Evolutionary conservation across 2,888 invertebrate species (phyloP), one percentile per base, ranked within the genome.

Genomic region (Leucoma salicis): DNA sequence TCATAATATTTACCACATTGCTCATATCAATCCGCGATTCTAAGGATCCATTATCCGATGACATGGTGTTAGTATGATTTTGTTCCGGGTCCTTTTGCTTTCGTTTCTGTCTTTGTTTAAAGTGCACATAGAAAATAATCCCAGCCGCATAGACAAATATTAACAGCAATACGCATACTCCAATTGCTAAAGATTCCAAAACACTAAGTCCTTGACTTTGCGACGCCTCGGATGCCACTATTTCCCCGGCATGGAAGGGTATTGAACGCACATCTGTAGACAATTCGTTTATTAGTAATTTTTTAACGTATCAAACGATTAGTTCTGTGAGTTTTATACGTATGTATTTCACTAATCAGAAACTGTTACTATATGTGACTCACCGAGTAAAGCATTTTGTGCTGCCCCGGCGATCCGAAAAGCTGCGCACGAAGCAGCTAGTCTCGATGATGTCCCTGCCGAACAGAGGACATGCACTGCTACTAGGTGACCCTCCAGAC

Each of bases 101-200:
- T 48, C 91, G 92, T 38, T 92, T 91, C 65, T 92, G 94, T 51
- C 93, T 92, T 63, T 91, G 92, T 47, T 93, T 91, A 40, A 95
- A 92, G 72, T 95, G 94, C 11, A 96, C 80, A 67, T 96, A 96
- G 39, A 96, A 91, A 39, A 95, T 94, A 4, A 96, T 95, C 1
- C 96, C 96, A 0, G 95, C 94, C 2, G 96, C 94, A 72, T 96
- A 96, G 47, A 96, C 94, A 40, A 96, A 90, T 0, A 95, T 94
- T 31, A 96, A 80, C 52, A 96, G 88, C 4, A 96, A 90, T 2
- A 95, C 95, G 52, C 95, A 95, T 10, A 95, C 91, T 5, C 95
- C 96, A 31, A 96, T 95, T 0, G 95, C 95, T 8, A 95, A 91
- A 42, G 95, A 94, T 73, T 96, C 96, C 10, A 94, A 90, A n/a